A percentile compares a stretch with the other conserved stretches of the same genome.
These are phyloP conservation scores for Carassius carassius DNA, from an alignment of 2,113 vertebrate species.

Conservation along the genomic window DNA sequence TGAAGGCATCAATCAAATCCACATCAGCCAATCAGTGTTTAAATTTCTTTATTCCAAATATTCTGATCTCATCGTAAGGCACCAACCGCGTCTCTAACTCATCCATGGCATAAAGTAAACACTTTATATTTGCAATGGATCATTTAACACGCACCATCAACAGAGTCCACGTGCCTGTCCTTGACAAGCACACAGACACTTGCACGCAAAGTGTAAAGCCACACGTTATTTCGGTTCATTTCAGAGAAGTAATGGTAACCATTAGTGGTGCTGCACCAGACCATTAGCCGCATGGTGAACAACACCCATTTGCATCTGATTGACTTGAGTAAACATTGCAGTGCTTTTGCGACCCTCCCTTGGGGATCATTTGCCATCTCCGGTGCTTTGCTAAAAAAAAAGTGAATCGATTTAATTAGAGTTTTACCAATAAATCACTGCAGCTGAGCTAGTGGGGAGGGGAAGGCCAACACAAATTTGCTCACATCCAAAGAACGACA, in stretches of 20 bases:
- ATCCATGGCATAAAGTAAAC: slow-evolving; percentile 24
- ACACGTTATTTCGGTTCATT: slow-evolving; percentile 29
- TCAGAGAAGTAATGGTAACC: neutral
- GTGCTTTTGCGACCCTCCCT: neutral
- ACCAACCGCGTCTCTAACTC: slow-evolving; percentile 16
- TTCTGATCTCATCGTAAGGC: slow-evolving; percentile 36
- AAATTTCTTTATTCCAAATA: slow-evolving; percentile 37
- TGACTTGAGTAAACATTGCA: slow-evolving; percentile 27
- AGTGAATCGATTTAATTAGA: slow-evolving; percentile 24
- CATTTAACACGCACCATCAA: neutral
- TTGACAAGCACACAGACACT: slow-evolving; percentile 3
- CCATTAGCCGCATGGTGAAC: slow-evolving; percentile 28
- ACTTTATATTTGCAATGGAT: slow-evolving; percentile 40
- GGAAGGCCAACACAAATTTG: neutral
- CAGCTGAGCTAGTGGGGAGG: neutral
- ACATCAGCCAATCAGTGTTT: slow-evolving; percentile 30
- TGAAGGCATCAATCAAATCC: slow-evolving; percentile 17
- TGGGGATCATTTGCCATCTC: neutral
- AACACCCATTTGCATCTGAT: slow-evolving; percentile 39
- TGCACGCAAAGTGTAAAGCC: neutral
- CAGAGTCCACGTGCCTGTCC: neutral
- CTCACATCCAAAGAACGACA: neutral
- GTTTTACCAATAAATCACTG: neutral
- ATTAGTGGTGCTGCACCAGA: slow-evolving; percentile 24
- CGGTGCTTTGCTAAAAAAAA: neutral